Percentiles rank a stretch among this genome's conserved stretches.
These are phyloP conservation scores for Actias luna DNA, from an alignment of 2,888 invertebrate species.

Conservation along the genomic window DNA sequence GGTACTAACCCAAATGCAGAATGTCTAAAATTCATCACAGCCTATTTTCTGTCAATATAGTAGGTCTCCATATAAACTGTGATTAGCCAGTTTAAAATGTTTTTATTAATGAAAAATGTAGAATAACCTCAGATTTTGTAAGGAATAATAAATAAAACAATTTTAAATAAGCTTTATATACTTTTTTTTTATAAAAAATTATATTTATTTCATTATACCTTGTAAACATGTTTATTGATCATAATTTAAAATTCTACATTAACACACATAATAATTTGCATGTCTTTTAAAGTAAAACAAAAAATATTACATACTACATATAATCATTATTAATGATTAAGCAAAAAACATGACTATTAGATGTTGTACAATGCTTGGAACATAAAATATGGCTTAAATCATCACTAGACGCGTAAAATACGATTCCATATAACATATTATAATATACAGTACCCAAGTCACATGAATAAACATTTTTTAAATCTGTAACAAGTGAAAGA, in stretches of 20 bases:
- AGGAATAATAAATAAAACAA: constrained; percentile 56
- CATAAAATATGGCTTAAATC: constrained; percentile 68
- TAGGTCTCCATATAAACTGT: background rate
- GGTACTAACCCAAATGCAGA: too few relatives aligned
- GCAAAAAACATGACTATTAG: constrained; percentile 31
- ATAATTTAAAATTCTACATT: constrained; percentile 20
- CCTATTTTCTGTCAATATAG: background rate
- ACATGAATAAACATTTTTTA: background rate
- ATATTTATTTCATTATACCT: constrained; percentile 71
- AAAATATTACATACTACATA: constrained; percentile 21
- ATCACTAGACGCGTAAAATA: constrained; percentile 48
- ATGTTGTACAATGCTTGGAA: constrained; percentile 62
- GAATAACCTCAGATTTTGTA: background rate
- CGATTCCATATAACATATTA: constrained; percentile 12
- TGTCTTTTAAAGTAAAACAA: constrained; percentile 39
- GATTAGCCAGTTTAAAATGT: background rate
- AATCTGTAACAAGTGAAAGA: background rate
- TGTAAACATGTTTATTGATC: constrained; percentile 19
- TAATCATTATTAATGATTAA: constrained; percentile 13
- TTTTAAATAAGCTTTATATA: constrained; percentile 61
- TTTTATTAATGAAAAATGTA: background rate
- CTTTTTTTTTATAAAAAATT: constrained; percentile 73
- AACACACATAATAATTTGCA: constrained; percentile 34
- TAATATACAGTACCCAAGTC: background rate
- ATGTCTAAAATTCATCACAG: background rate